Evolutionary conservation across 2,888 invertebrate species (phyloP), one percentile per base, ranked within the genome.

Genomic region (Agriopis marginaria): DNA sequence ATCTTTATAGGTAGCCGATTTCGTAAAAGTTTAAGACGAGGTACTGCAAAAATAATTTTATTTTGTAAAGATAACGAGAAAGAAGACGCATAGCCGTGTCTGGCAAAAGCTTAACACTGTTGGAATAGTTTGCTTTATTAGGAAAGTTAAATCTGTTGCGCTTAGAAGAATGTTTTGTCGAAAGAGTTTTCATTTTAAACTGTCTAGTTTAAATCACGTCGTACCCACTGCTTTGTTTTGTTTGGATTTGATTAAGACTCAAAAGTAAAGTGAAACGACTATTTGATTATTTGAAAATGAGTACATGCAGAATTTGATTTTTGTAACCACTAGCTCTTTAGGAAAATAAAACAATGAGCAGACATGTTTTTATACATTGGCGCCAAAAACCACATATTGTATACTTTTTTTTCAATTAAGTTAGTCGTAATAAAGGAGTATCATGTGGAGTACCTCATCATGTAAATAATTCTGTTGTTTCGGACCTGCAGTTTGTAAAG

Each of bases 71-170:
- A 69, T 69, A 69, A 69, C 55, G 60, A 64, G 68, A 69, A 69
- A 78, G 77, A 81, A 80, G 85, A 85, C 80, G 80, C 82, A 85
- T 84, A 77, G 83, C 83, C 77, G 71, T 76, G 75, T 80, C 82
- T 77, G 74, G 80, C 80, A 77, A 71, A 75, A 80, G 81, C 83
- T 82, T 78, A 81, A 80, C 81, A 68, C 74, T 75, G 73, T 74
- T 70, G 62, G 66, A 73, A 75, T 74, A 73, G 74, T 75, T 74
- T 75, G 77, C 76, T 77, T 75, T 77, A 76, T 76, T 77, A 75
- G 76, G 70, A 75, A 77, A 76, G 74, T 76, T 73, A 74, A 75
- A 77, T 77, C 76, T 75, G 76, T 77, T 77, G 75, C 73, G 68
- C 70, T 64, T 58, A 62, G 65, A 63, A 71, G 72, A 75, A 76